Conservation (phyloP, 2,888 invertebrate species). For the Cryptocephalus moraei region DNA sequence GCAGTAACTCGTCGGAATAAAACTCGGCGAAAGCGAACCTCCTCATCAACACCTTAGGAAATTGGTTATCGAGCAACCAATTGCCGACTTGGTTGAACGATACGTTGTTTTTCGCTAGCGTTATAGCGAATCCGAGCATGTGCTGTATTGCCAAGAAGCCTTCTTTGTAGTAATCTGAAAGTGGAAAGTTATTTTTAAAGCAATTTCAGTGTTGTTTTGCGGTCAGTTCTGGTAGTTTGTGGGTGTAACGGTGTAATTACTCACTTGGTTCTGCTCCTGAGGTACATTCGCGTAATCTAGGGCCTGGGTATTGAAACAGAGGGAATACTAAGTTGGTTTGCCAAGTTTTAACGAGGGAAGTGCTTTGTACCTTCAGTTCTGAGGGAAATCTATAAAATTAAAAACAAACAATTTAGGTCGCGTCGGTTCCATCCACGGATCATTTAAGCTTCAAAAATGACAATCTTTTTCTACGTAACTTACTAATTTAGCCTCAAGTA, state of each 20-base stretch:
- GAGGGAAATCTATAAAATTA: slow-evolving; percentile 45
- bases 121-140: slow-evolving; percentile 27
- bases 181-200: slow-evolving; percentile 3
- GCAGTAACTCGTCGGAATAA: slow-evolving; percentile 54
- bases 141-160: slow-evolving; percentile 59
- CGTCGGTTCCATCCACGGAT: too few relatives aligned
- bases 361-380: slow-evolving; percentile 35
- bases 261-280: slow-evolving; percentile 55
- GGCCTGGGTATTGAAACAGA: slow-evolving; percentile 54
- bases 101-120: slow-evolving; percentile 12
- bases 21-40: slow-evolving; percentile 68
- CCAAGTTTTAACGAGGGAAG: slow-evolving; percentile 43
- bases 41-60: slow-evolving; percentile 39
- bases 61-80: background rate
- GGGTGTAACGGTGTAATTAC: too few relatives aligned
- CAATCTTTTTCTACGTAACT: too few relatives aligned
- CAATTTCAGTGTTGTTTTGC: too few relatives aligned
- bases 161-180: slow-evolving; percentile 49
- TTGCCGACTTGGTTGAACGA: slow-evolving; percentile 1
- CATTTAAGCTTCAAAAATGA: background rate
- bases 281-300: slow-evolving; percentile 42
- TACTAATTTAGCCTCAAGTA: too few relatives aligned
- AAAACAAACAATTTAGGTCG: too few relatives aligned
- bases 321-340: slow-evolving; percentile 58
- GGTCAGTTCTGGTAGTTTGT: too few relatives aligned